Percentiles rank a stretch among this genome's conserved stretches.
phyloP scores from a whole-genome alignment of 2,888 invertebrate genomes.

The Nudaria mundana region DNA sequence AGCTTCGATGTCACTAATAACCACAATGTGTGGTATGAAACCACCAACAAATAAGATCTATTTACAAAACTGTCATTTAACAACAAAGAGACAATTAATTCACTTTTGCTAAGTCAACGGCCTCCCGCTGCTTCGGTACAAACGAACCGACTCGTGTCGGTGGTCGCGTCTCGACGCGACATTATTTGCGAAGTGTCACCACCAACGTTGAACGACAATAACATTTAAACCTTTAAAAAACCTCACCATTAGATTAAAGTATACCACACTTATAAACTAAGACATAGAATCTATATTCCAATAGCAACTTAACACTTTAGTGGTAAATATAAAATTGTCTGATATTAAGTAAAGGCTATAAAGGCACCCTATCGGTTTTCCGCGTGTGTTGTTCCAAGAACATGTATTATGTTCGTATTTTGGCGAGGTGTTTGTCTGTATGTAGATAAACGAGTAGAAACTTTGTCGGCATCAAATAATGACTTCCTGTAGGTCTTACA shows the following conservation, averaged over 20 bases:
- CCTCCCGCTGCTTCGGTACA: slow-evolving; percentile 37
- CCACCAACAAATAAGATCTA: slow-evolving; percentile 6
- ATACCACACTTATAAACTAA: background rate
- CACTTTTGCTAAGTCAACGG: slow-evolving; percentile 32
- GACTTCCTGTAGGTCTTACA: slow-evolving; percentile 56
- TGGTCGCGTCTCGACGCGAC: slow-evolving; percentile 42
- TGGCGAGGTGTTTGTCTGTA: slow-evolving; percentile 52
- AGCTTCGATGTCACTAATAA: no score
- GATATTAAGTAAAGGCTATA: slow-evolving; percentile 47
- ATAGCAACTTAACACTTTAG: slow-evolving; percentile 6
- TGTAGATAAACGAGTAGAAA: slow-evolving; percentile 43
- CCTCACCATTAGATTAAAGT: background rate
- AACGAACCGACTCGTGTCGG: slow-evolving; percentile 49
- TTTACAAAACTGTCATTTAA: background rate
- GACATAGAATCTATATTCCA: slow-evolving; percentile 22
- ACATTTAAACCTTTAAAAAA: slow-evolving; percentile 32
- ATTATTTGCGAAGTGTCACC: slow-evolving; percentile 65
- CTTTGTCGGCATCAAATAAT: slow-evolving; percentile 62
- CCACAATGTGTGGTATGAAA: no score
- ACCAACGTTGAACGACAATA: slow-evolving; percentile 53
- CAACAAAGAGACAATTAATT: slow-evolving; percentile 32
- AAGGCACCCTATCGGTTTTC: slow-evolving; percentile 70
- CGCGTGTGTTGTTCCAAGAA: slow-evolving; percentile 58
- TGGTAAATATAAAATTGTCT: slow-evolving; percentile 20
- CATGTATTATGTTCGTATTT: slow-evolving; percentile 53